Evolutionary conservation across 2,797 vertebrate genomes (phyloP).

Genomic region (Sebastolobus alascanus): DNA sequence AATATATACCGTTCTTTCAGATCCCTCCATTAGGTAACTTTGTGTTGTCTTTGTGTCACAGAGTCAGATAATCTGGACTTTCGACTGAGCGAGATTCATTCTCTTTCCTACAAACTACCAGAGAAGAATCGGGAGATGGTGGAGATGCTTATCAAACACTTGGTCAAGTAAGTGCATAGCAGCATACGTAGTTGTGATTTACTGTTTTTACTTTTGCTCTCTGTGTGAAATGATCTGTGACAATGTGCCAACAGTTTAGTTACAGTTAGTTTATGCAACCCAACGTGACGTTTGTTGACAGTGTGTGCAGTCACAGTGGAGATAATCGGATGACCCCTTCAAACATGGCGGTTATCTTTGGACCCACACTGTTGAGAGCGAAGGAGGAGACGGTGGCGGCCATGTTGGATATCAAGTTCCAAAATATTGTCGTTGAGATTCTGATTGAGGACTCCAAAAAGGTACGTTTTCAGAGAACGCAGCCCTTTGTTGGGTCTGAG

Average conservation of each 20-base stretch:
- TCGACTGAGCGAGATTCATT: slow-evolving; percentile 93
- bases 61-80: slow-evolving; percentile 96
- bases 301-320: slow-evolving; percentile 92
- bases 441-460: slow-evolving; percentile 94
- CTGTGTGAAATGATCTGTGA: slow-evolving; percentile 3
- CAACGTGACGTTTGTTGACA: slow-evolving; percentile 67
- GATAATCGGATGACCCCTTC: slow-evolving; percentile 95
- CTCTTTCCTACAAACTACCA: slow-evolving; percentile 94
- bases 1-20: neutral
- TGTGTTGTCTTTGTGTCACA: slow-evolving; percentile 68
- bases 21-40: slow-evolving; percentile 3
- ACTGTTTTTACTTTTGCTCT: neutral
- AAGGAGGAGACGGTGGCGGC: slow-evolving; percentile 98
- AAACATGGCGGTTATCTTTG: slow-evolving; percentile 98
- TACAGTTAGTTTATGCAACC: slow-evolving; percentile 11
- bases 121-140: slow-evolving; percentile 96
- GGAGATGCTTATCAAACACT: slow-evolving; percentile 93
- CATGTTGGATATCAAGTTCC: slow-evolving; percentile 99
- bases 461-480: slow-evolving; percentile 74
- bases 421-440: slow-evolving; percentile 98
- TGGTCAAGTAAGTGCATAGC: slow-evolving; percentile 90
- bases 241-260: neutral
- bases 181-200: neutral
- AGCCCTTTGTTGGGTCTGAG: neutral
- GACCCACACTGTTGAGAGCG: slow-evolving; percentile 96